Evolutionary conservation across 2,113 vertebrate species (phyloP).

Genomic region (Tapirus terrestris): DNA sequence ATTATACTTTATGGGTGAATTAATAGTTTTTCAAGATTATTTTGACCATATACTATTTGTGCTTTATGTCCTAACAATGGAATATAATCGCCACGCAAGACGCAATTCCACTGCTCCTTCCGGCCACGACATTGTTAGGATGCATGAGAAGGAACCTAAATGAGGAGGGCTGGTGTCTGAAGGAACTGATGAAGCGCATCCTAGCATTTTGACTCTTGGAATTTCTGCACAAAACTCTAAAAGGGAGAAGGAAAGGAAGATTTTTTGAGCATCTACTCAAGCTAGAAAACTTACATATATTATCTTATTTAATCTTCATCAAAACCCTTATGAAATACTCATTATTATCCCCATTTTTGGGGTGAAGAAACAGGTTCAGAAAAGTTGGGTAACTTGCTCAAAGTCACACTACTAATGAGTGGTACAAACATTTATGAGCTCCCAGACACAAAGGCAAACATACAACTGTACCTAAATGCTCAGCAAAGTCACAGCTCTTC

Average conservation of each 20-base stretch:
- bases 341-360: neutral
- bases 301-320: neutral
- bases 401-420: neutral
- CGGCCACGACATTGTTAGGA: neutral
- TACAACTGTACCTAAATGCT: neutral
- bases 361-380: neutral
- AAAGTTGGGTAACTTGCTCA: neutral
- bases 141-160: neutral
- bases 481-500: neutral
- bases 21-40: neutral
- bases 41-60: neutral
- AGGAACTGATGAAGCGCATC: neutral
- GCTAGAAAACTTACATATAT: neutral
- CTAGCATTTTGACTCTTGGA: neutral
- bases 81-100: neutral
- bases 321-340: neutral
- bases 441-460: neutral
- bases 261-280: neutral
- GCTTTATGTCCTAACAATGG: neutral
- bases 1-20: neutral
- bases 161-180: neutral
- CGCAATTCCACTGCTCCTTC: neutral
- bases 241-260: neutral
- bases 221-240: neutral
- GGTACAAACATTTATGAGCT: neutral